These are phyloP conservation scores for Chondrosia reniformis DNA, from an alignment of 37 sponge, comb jelly and placozoan genomes.

Conservation along the genomic window DNA sequence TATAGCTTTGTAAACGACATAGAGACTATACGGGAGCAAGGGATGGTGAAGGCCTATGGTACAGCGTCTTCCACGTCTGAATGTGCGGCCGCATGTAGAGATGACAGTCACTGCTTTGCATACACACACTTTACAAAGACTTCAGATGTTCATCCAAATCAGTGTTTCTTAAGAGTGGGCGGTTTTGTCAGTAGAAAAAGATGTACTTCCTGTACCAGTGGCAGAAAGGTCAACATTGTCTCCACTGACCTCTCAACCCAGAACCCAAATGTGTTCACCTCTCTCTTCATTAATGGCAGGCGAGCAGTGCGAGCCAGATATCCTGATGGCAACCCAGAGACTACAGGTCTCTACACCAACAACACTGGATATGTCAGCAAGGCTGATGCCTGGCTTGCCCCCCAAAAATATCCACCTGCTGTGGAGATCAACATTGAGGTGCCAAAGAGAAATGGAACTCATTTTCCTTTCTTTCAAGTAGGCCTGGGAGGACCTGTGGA, in stretches of 20 bases:
- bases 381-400: slow-evolving; percentile 28
- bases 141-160: not conserved
- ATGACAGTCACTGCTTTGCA: not conserved
- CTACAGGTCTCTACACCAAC: slow-evolving; percentile 39
- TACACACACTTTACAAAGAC: not conserved
- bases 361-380: slow-evolving; percentile 43
- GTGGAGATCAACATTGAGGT: slow-evolving; percentile 18
- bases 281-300: slow-evolving; percentile 31
- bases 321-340: slow-evolving; percentile 52
- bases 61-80: not conserved
- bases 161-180: not conserved
- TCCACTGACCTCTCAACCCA: slow-evolving; percentile 50
- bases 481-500: slow-evolving; percentile 48
- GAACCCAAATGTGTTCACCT: slow-evolving; percentile 23
- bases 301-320: slow-evolving; percentile 52
- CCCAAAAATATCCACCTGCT: slow-evolving; percentile 18
- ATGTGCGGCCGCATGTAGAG: not conserved
- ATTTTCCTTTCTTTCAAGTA: slow-evolving; percentile 41
- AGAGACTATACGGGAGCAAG: not conserved
- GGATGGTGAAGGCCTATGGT: not conserved
- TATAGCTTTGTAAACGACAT: not conserved
- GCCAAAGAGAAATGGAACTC: slow-evolving; percentile 17
- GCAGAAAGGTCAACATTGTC: slow-evolving; percentile 26
- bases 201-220: slow-evolving; percentile 22
- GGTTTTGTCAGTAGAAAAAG: slow-evolving; percentile 21